Base-by-base conservation (phyloP, 1,140 invertebrate species). In the Drosophila orosa region DNA sequence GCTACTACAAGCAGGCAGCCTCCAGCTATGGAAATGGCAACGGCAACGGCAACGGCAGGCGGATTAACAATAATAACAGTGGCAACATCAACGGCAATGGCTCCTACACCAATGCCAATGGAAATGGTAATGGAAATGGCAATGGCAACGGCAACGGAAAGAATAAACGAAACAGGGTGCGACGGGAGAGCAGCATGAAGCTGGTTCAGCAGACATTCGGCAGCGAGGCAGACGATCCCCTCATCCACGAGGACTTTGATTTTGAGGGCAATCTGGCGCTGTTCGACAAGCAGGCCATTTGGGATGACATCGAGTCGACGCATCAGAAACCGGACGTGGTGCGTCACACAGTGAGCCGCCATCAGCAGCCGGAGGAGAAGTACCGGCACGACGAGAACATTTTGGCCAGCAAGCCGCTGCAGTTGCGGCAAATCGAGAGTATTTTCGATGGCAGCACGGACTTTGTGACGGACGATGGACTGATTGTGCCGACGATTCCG, bases 181-280 rank as follows among this genome's bases (percentile, higher is more conserved):
- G 89, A 9, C 66, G 90, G 1, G 84, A 91, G 47, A 87, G 75
- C 45, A 87, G 83, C 63, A 78, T 91, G 57, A 59, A 78, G 8
- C 79, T 87, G 12, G 68, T 72, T 22, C 90, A 76, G 54, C 86
- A 83, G 33, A 91, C 91, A 3, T 87, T 87, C 48, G 80, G 84
- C 40, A 74, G 61, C 39, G 85, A 89, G n/a, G 89, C 93, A 2
- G 93, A 94, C 57, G 92, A 93, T 65, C 92, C 92, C 8, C 92
- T 93, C 13, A 83, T 93, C 40, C 92, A 93, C 67, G 94, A 96
- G 89, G 96, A 97, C 78, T 98, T 98, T 94, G 97, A 98, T 93
- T 98, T 98, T 94, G 97, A 98, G 91, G 97, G 97, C 72, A 98
- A 98, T 93, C 93, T 98, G 19, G 97, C 97, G 12, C 92, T 98